These are phyloP conservation scores for Bombycilla garrulus DNA, from an alignment of 2,113 vertebrate genomes.

Conservation along the genomic window DNA sequence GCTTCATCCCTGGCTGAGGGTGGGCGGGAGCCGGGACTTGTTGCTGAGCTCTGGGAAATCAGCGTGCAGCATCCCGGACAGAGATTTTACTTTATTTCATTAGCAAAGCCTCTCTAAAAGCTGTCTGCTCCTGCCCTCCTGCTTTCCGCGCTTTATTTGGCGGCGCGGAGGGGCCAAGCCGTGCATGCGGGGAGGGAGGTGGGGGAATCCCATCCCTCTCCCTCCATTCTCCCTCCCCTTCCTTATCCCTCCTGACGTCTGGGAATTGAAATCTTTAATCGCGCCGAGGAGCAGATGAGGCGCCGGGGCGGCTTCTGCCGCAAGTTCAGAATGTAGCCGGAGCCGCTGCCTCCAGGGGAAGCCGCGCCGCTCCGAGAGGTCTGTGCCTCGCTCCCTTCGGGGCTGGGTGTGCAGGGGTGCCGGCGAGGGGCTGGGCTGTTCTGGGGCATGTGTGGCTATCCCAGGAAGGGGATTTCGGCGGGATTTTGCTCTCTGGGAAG, in stretches of 20 bases:
- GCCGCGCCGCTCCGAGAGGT: neutral
- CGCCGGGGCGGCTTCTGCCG: neutral
- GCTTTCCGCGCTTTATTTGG: neutral
- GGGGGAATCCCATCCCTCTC: neutral
- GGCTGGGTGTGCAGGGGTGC: neutral
- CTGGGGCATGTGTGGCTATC: fast-evolving
- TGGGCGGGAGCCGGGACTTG: neutral
- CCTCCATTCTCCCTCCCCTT: constrained; percentile 11
- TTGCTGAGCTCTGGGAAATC: neutral
- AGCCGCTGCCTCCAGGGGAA: neutral
- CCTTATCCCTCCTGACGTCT: neutral
- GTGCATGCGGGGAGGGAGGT: neutral
- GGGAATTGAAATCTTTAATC: neutral
- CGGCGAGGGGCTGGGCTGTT: neutral
- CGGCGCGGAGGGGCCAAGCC: neutral
- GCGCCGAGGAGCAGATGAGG: neutral
- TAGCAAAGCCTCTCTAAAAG: neutral
- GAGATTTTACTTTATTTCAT: neutral
- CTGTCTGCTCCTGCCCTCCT: fast-evolving
- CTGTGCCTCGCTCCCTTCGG: neutral
- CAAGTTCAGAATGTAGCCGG: neutral
- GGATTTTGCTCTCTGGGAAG: neutral
- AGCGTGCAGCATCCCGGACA: neutral
- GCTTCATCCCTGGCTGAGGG: neutral
- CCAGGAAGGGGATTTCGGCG: neutral